phyloP scores from a whole-genome alignment of 2,113 vertebrate species.

The Xiphophorus hellerii region DNA sequence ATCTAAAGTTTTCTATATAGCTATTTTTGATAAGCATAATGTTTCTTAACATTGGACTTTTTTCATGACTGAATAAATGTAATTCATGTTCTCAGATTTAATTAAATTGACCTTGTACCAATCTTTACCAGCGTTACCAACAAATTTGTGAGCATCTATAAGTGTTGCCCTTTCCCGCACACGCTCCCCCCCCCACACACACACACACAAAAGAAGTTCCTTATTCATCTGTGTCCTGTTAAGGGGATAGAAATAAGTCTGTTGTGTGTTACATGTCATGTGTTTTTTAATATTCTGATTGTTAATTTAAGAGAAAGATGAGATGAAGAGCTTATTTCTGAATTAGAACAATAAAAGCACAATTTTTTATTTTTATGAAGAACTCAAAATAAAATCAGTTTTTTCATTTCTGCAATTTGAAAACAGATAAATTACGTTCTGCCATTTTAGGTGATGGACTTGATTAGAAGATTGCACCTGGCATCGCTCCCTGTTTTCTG shows the following conservation, averaged over 20 bases:
- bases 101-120: neutral
- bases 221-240: too few species aligned
- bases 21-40: neutral
- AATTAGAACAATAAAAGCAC: neutral
- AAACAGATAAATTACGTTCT: neutral
- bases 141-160: neutral
- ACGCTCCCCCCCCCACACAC: too few species aligned
- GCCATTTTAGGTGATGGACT: too few species aligned
- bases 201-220: too few species aligned
- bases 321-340: neutral
- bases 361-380: too few species aligned
- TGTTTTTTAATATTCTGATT: neutral
- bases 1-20: slow-evolving; percentile 1
- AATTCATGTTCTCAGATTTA: too few species aligned
- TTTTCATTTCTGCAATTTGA: neutral
- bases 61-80: too few species aligned
- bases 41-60: too few species aligned
- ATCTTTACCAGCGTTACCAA: neutral
- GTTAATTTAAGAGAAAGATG: neutral
- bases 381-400: neutral
- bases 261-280: too few species aligned
- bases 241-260: too few species aligned
- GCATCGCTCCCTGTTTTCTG: neutral
- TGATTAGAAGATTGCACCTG: neutral
- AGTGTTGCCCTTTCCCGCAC: neutral